Evolutionary conservation across 2,113 vertebrate genomes (phyloP).

Genomic region (Colaptes auratus): DNA sequence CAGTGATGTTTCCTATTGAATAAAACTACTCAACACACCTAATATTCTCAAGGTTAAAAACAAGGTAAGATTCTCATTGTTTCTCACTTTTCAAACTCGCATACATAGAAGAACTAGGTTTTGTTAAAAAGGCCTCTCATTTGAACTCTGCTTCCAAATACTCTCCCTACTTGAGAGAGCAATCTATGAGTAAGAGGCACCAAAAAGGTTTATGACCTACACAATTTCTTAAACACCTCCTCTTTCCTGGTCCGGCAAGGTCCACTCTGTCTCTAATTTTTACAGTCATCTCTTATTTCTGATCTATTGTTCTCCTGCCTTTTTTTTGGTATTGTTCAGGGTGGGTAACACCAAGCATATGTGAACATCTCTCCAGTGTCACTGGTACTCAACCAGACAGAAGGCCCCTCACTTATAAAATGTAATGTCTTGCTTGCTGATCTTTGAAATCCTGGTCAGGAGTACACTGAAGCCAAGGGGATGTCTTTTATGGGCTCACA

Average conservation of each 20-base stretch:
- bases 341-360: neutral
- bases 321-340: neutral
- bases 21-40: neutral
- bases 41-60: neutral
- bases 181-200: neutral
- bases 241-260: neutral
- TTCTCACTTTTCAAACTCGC: neutral
- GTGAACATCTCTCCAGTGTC: neutral
- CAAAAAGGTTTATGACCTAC: neutral
- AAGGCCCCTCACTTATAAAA: neutral
- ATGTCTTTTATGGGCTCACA: neutral
- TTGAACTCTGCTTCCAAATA: neutral
- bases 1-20: neutral
- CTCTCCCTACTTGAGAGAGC: neutral
- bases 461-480: neutral
- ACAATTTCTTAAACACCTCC: neutral
- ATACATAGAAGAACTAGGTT: neutral
- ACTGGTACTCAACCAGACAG: neutral
- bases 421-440: neutral
- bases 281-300: neutral
- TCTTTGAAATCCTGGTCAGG: neutral
- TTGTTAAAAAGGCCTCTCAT: neutral
- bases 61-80: neutral
- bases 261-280: neutral
- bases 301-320: neutral